Evolutionary conservation across 1,140 invertebrate genomes (phyloP).

Genomic region (Gryon sp.): DNA sequence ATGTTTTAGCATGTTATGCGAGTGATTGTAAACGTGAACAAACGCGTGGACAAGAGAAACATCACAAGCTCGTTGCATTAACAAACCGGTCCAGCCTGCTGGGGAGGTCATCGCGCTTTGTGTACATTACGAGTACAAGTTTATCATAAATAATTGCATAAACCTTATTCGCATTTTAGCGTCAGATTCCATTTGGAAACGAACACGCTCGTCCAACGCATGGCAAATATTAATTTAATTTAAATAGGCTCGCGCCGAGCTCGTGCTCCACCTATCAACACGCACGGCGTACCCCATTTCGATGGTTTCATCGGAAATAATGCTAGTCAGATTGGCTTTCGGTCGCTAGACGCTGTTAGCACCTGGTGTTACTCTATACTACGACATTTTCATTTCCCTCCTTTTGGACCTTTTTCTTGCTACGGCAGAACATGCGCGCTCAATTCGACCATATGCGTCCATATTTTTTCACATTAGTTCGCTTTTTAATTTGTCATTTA

Average conservation of each 20-base stretch:
- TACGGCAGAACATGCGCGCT: constrained; percentile 1
- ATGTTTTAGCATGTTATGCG: constrained; percentile 40
- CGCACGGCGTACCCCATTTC: constrained; percentile 41
- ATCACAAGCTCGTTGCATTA: constrained; percentile 59
- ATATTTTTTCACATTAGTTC: constrained; percentile 35
- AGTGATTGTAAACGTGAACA: constrained; percentile 67
- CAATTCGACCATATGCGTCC: constrained; percentile 38
- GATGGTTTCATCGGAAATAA: constrained; percentile 49
- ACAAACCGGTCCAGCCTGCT: constrained; percentile 55
- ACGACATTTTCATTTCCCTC: constrained; percentile 17
- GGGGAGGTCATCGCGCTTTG: constrained; percentile 26
- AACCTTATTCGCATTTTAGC: constrained; percentile 71
- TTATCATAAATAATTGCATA: constrained; percentile 75
- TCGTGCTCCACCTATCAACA: constrained; percentile 50
- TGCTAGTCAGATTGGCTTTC: constrained; percentile 38
- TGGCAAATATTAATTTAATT: constrained; percentile 77
- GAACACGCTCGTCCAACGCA: constrained; percentile 50
- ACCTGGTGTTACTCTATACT: constrained; percentile 45
- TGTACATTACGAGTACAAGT: constrained; percentile 65
- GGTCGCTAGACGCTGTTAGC: constrained; percentile 50
- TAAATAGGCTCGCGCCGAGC: constrained; percentile 63
- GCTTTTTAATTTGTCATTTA: constrained; percentile 45
- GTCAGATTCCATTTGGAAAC: constrained; percentile 61
- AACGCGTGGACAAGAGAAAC: constrained; percentile 41
- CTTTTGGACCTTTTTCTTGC: constrained; percentile 31